Evolutionary conservation across 64 coral and sea anemone species (phyloP), one percentile per base, ranked within the genome.

Genomic region (Stylophora pistillata): DNA sequence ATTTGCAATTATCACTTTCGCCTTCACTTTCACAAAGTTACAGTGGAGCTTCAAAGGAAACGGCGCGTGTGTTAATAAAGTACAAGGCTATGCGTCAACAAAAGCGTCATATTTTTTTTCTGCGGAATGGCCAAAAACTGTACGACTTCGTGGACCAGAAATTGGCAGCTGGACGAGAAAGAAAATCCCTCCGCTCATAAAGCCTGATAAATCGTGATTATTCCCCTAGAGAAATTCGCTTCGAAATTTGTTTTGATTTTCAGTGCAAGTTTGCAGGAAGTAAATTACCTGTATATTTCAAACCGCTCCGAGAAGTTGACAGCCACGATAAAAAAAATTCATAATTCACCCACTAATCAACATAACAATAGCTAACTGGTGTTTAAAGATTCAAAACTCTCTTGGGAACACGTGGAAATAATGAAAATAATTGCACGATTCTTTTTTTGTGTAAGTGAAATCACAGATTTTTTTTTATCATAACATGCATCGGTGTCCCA

Each of bases 1-100:
- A 88, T 77, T 83, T 88, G 21, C 86, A 89, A 92, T 95, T 95
- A 92, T 92, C 86, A 79, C 89, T 79, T 32, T 55, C 34, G 26
- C 89, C 92, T 89, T 92, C 86, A 79, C 89, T 79, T 32, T 55
- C 34, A 33, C 89, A 55, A 28, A 81, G 33, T 87, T 71, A 57
- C 90, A 70, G 47, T 76, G 61, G 72, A 74, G 88, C 77, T 72
- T 81, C 86, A 87, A 91, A 90, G 88, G 30, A 4, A 73, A 78
- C 89, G 73, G 29, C 30, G 31, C 20, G 55, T 16, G 69, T 30
- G 58, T 32, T 90, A 81, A 90, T 84, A 75, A 58, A 90, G 27
- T 84, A 58, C 56, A 5, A 52, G 20, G 58, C 76, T 58, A 30
- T 76, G 71, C 62, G 80, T 56, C 76, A 58, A 76, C 18, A 57